Conservation (phyloP, 2,797 vertebrate genomes). For the Prionace glauca region DNA sequence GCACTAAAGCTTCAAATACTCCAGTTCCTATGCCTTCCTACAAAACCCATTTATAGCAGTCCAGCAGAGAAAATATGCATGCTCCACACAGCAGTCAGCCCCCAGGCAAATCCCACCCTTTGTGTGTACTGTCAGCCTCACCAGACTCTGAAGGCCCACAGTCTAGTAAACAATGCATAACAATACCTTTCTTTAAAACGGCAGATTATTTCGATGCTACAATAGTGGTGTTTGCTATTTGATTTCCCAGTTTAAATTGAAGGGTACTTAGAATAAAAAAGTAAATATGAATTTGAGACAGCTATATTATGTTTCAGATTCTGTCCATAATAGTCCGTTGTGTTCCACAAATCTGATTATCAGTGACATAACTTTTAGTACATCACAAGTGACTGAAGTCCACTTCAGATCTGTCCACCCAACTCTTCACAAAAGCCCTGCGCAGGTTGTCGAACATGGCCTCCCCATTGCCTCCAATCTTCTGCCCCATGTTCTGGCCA, state of each 20-base stretch:
- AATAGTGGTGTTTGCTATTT: not conserved
- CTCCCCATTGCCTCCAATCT: not conserved
- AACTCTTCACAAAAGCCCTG: no score
- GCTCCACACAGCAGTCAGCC: not conserved
- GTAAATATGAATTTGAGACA: no score
- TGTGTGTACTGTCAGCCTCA: no score
- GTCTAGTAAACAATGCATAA: not conserved
- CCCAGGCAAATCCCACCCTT: not conserved
- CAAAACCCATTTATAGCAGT: not conserved
- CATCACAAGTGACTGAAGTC: no score
- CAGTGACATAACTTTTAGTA: no score
- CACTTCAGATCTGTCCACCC: no score
- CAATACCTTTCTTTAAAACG: not conserved
- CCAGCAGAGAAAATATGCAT: not conserved
- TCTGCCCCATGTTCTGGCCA: not conserved
- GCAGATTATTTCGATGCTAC: not conserved
- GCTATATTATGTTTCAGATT: no score
- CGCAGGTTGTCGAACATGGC: not conserved
- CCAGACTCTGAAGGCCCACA: not conserved
- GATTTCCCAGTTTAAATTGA: not conserved
- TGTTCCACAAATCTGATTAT: no score
- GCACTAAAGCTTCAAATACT: not conserved
- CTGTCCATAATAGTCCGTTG: no score
- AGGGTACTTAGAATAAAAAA: not conserved
- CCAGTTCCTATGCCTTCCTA: not conserved